phyloP scores from a whole-genome alignment of 2,113 vertebrate genomes.

The Calypte anna region DNA sequence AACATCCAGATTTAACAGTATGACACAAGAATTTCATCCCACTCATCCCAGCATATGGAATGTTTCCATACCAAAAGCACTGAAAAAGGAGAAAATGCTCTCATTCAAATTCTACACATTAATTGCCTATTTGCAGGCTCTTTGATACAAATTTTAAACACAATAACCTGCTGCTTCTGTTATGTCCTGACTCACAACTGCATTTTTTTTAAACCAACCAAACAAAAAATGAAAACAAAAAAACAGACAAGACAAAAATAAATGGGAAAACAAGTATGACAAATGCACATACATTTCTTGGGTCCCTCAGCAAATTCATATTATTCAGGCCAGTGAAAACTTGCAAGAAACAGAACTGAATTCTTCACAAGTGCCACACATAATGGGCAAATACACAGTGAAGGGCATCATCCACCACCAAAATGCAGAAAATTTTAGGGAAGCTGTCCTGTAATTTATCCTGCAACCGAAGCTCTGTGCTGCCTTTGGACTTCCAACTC shows the following conservation, averaged over 20 bases:
- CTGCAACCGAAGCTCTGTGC: background rate
- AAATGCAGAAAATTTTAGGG: background rate
- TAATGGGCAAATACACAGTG: background rate
- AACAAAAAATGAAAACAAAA: background rate
- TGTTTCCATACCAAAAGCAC: background rate
- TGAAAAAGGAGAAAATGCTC: background rate
- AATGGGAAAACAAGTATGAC: background rate
- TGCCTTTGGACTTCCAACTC: background rate
- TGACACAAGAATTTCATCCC: background rate
- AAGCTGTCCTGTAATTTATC: background rate
- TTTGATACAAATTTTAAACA: background rate
- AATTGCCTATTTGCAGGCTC: background rate
- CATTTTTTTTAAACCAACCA: too few species aligned
- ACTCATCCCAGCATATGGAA: background rate
- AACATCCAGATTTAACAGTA: background rate
- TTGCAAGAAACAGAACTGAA: background rate
- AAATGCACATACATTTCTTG: background rate
- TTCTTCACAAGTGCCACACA: background rate
- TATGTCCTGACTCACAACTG: background rate
- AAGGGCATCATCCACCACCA: background rate
- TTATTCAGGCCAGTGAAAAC: background rate
- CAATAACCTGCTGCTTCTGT: background rate
- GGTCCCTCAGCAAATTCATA: background rate
- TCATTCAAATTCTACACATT: background rate
- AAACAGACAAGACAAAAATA: background rate